A percentile compares a stretch with the other conserved stretches of the same genome.
phyloP scores from a whole-genome alignment of 2,888 invertebrate species.

The Smittia aterrima region DNA sequence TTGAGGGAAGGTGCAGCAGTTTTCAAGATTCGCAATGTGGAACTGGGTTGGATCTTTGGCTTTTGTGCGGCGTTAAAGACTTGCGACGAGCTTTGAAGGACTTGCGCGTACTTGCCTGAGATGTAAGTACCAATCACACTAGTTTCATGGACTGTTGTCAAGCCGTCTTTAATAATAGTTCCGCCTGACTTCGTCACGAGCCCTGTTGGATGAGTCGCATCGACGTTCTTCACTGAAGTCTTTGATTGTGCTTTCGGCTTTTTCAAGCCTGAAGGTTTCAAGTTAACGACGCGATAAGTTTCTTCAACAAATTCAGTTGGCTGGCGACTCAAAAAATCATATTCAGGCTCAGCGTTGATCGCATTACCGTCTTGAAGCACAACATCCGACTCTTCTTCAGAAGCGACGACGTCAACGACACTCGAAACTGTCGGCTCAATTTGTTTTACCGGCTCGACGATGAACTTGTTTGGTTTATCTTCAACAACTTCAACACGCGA shows the following conservation, averaged over 20 bases:
- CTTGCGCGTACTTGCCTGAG: slow-evolving; percentile 84
- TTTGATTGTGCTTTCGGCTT: slow-evolving; percentile 55
- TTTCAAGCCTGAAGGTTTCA: slow-evolving; percentile 66
- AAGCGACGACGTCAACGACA: slow-evolving; percentile 57
- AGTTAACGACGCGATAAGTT: slow-evolving; percentile 78
- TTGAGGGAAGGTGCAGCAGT: slow-evolving; percentile 68
- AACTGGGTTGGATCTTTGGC: slow-evolving; percentile 66
- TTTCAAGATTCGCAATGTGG: slow-evolving; percentile 68
- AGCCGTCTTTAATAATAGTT: slow-evolving; percentile 76
- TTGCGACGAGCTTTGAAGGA: slow-evolving; percentile 77
- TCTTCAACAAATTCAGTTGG: slow-evolving; percentile 83
- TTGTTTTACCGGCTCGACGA: slow-evolving; percentile 44
- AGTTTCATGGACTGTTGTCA: slow-evolving; percentile 82
- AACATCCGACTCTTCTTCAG: slow-evolving; percentile 58
- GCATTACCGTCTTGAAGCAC: slow-evolving; percentile 67
- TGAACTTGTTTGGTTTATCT: slow-evolving; percentile 48
- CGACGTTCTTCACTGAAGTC: slow-evolving; percentile 48
- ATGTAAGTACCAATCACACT: slow-evolving; percentile 87
- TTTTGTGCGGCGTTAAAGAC: slow-evolving; percentile 57
- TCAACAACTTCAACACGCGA: slow-evolving; percentile 54
- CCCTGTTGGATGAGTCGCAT: slow-evolving; percentile 71
- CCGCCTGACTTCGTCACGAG: slow-evolving; percentile 82
- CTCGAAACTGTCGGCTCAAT: slow-evolving; percentile 53
- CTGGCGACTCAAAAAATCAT: slow-evolving; percentile 79
- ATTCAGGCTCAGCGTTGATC: slow-evolving; percentile 71